Evolutionary conservation across 2,797 vertebrate species (phyloP), one percentile per base, ranked within the genome.

Genomic region (Mormyrus proboscirostris): DNA sequence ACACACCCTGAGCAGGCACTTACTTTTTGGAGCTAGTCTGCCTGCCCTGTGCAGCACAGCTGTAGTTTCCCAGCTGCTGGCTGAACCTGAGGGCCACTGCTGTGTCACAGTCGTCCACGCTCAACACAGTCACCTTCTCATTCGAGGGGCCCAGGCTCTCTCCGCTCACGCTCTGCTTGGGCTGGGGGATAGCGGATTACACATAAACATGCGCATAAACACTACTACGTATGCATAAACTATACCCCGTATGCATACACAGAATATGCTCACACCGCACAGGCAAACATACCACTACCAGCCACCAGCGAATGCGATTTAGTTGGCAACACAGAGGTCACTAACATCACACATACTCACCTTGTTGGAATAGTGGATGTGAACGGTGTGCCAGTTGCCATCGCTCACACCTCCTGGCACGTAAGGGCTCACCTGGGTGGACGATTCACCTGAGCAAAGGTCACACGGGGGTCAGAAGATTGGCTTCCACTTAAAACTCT

Each of bases 21-120:
- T 94, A 99, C 98, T 99, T 99, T 93, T 99, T 99, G 10, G 95
- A 98, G 95, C 98, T 99, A 93, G 97, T 98, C 94, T 99, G 98
- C 90, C 97, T 95, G 55, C 98, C 98, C 91, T 99, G 97, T 0
- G 98, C 98, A 0, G 98, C 98, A 1, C 98, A 99, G 57, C 98
- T 98, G 91, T 99, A 99, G 95, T 99, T 99, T 89, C 98, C 97
- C 0, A 99, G 97, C 93, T 98, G 97, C 0, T 92, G 94, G 29
- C 97, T 97, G 0, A 99, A 99, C 92, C 97, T 97, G 88, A 99
- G 96, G 7, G 98, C 98, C 93, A 99, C 93, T 0, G 97, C 96
- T 0, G 96, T 96, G 0, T 99, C 97, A 22, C 98, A 99, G 93
- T 99, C 97, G 2, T 99, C 98, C 84, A 99, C 94, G 16, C 97